These are phyloP conservation scores for Nestor notabilis DNA, from an alignment of 2,113 vertebrate species.

Conservation along the genomic window DNA sequence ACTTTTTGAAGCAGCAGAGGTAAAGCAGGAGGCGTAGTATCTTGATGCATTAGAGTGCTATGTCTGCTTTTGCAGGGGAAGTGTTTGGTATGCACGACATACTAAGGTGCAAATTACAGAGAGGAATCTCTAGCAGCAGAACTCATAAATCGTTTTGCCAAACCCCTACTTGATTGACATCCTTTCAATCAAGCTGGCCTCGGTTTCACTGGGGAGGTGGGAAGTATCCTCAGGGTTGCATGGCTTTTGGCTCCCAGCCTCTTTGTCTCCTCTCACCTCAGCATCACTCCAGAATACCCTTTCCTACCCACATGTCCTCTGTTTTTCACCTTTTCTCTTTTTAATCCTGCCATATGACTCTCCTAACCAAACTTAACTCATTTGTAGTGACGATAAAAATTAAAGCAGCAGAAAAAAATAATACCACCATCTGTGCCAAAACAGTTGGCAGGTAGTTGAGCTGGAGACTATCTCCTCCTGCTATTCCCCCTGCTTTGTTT, in stretches of 20 bases:
- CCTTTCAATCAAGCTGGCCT: background rate
- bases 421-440: background rate
- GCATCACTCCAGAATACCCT: background rate
- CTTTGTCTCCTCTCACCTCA: background rate
- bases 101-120: background rate
- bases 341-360: background rate
- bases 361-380: background rate
- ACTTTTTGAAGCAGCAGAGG: background rate
- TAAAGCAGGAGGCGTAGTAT: background rate
- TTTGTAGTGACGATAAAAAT: background rate
- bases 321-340: background rate
- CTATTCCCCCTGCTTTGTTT: background rate
- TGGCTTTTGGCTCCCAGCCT: background rate
- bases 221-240: background rate
- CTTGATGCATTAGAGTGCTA: background rate
- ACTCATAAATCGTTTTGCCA: background rate
- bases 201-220: background rate
- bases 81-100: background rate
- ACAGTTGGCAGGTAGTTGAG: background rate
- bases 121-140: background rate
- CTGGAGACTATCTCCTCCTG: background rate
- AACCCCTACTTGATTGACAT: background rate
- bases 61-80: background rate
- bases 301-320: background rate
- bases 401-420: background rate